Conservation (phyloP, 2,888 invertebrate genomes). For the Ditula angustiorana region DNA sequence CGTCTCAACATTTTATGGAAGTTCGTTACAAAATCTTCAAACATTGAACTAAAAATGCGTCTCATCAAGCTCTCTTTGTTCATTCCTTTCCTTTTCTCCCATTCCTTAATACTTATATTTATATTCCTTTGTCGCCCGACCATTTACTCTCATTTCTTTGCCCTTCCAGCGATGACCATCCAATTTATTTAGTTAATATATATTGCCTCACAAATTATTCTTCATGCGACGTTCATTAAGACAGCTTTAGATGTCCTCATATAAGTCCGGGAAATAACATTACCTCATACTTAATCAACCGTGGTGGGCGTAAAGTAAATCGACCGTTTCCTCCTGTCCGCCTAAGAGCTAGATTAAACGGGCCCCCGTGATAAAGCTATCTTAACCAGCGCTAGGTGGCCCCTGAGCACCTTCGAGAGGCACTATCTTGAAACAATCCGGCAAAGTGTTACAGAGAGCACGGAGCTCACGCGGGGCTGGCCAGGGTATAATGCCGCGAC, state of each 20-base stretch:
- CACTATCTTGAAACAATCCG: constrained; percentile 39
- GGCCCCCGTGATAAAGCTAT: constrained; percentile 72
- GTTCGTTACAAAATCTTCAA: background rate
- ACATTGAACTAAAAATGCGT: background rate
- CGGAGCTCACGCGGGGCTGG: constrained; percentile 58
- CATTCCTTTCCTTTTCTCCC: background rate
- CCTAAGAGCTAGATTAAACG: constrained; percentile 83
- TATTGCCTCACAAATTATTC: constrained; percentile 50
- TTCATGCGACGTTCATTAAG: constrained; percentile 61
- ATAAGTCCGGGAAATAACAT: constrained; percentile 68
- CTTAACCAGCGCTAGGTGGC: constrained; percentile 58
- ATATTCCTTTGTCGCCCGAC: constrained; percentile 1
- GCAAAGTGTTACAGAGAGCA: constrained; percentile 45
- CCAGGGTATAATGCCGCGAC: constrained; percentile 68
- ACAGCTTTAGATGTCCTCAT: constrained; percentile 55
- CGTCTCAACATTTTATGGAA: background rate
- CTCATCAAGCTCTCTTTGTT: background rate
- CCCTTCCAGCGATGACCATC: constrained; percentile 1
- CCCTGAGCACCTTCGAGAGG: constrained; percentile 45
- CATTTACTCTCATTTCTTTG: constrained; percentile 1
- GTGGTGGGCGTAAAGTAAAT: constrained; percentile 64
- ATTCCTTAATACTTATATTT: background rate
- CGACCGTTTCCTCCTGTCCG: constrained; percentile 58
- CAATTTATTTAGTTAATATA: constrained; percentile 27
- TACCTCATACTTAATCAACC: constrained; percentile 72